Percentiles rank a stretch among this genome's conserved stretches.
These are phyloP conservation scores for Drosophila nikananu DNA, from an alignment of 1,140 invertebrate species.

Conservation along the genomic window DNA sequence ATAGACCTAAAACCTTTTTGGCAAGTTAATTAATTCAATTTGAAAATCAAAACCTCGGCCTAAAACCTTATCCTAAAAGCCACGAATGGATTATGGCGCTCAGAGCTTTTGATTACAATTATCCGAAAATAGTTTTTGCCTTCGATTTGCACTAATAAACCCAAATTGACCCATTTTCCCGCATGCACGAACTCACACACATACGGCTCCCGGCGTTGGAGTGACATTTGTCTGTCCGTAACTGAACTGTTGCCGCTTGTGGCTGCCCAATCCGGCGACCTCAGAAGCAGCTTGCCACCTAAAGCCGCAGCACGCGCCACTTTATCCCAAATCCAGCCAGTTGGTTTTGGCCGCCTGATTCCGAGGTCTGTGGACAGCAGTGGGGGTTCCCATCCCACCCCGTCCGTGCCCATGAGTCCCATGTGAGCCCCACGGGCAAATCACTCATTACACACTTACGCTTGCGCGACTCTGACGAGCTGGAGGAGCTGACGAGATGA, in stretches of 20 bases:
- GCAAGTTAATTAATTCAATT: conserved; percentile 4
- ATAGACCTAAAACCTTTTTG: not conserved
- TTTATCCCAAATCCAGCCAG: conserved; percentile 71
- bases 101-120: conserved; percentile 6
- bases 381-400: not conserved
- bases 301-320: conserved; percentile 80
- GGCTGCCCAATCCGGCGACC: conserved; percentile 62
- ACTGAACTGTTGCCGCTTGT: conserved; percentile 64
- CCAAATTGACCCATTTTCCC: conserved; percentile 45
- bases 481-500: conserved; percentile 30
- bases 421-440: conserved; percentile 73
- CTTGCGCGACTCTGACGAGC: conserved; percentile 55
- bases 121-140: conserved; percentile 19
- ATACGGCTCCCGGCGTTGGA: conserved; percentile 19
- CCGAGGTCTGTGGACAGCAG: conserved; percentile 38
- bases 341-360: conserved; percentile 64
- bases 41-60: not conserved
- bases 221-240: conserved; percentile 69
- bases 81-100: conserved; percentile 5
- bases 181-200: conserved; percentile 28
- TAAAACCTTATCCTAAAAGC: not conserved
- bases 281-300: conserved; percentile 72
- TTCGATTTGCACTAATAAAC: conserved; percentile 50
- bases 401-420: conserved; percentile 29
- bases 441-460: conserved; percentile 83